Base-by-base conservation (phyloP, 2,797 vertebrate genomes). In the Fistularia tabacaria region DNA sequence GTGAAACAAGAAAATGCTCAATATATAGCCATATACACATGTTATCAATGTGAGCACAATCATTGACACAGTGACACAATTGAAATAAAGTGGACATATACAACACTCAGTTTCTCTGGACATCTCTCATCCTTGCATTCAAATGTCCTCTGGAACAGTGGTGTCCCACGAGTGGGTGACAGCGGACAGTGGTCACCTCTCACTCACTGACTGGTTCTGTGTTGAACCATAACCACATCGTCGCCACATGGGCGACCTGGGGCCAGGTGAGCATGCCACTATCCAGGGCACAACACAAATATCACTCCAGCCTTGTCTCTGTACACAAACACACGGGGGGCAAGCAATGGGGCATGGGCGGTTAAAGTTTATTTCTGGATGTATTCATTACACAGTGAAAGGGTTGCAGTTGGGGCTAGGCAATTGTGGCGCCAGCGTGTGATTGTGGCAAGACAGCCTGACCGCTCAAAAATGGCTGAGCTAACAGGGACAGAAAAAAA, bases 381-480 rank as follows among this genome's bases (percentile, higher is more conserved):
- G 82, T 91, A 92, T 93, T 96, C 93, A 96, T 96, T 95, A 94
- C 87, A 78, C 91, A 92, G 92, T 91, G 81, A 92, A 92, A 94
- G 88, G 74, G 74, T 87, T 88, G 91, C 89, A 92, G 91, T 93
- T 92, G 91, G 92, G 90, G 81, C 92, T 85, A 59, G 75, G 78
- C 83, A 80, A 90, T 91, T 89, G 91, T 93, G 95, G 92, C 89
- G 89, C 93, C 93, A 97, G 92, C 63, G 36, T 93, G 87, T 91
- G 93, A 96, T 95, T 97, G 93, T 94, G 94, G 95, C 88, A 96
- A 96, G 95, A 95, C 92, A 8, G 90, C 77, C 92, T 93, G 92
- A 94, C 95, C 94, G 87, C 92, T 73, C 84, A 84, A 91, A 96
- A 94, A 95, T 86, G 93, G 93, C 93, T 95, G 93, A 94, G 92